Evolutionary conservation across 2,888 invertebrate genomes (phyloP), one percentile per base, ranked within the genome.

Genomic region (Ophion ventricosus): DNA sequence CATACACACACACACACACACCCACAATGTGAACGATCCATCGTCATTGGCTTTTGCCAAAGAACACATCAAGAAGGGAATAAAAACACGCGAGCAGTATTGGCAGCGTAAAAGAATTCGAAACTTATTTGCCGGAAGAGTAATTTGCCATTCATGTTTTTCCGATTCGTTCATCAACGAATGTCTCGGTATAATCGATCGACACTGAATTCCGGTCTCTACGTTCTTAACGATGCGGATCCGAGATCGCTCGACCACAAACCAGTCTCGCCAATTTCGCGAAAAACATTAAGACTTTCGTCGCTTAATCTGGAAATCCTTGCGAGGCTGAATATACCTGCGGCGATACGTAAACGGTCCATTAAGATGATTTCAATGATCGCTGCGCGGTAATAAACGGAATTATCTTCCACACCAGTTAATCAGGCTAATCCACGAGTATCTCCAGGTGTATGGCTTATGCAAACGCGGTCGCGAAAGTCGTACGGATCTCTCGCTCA

Each of bases 381-480:
- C 73, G 43, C 35, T 5, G 56, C 64, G 56, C 17, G 64, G 26
- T 35, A 57, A 29, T 17, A 70, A 26, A 20, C 35, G 43, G 67
- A 26, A 67, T 59, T 67, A 67, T 49, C 49, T 59, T n/a, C 29
- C 59, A 23, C 57, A 59, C 29, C 49, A n/a, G 66, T 74, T 74
- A 80, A 74, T 67, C 66, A 67, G 67, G 73, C 49, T 67, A 80
- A 74, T 80, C 59, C 80, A 74, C 49, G 49, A 80, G 57, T 80
- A 74, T 20, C 66, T 26, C 20, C n/a, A 40, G 40, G 57, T 59
- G 57, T 73, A 67, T 80, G 23, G 57, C 67, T 74, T 61, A 74
- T 74, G 80, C 74, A 80, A 80, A 80, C 59, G 80, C 35, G 73
- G 74, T 57, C 61, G 66, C 23, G 43, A 25, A 61, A 20, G 67